Conservation (phyloP, 2,888 invertebrate genomes). For the Microplitis deprimator region DNA sequence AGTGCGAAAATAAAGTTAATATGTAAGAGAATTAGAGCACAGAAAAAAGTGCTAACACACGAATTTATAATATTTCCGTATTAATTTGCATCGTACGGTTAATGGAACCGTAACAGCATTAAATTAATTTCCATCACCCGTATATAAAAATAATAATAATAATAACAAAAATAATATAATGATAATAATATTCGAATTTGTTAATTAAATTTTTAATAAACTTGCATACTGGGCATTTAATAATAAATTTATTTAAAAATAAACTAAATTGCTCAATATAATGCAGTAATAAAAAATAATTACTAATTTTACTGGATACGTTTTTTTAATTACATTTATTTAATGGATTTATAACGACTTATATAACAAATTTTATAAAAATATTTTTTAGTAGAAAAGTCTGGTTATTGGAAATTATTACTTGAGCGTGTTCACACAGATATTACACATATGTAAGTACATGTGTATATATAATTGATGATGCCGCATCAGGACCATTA, state of each 20-base stretch:
- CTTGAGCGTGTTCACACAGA: constrained; percentile 13
- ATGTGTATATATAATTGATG: constrained; percentile 7
- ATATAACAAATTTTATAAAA: constrained; percentile 24
- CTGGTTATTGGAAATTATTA: constrained; percentile 37
- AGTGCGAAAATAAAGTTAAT: constrained; percentile 1
- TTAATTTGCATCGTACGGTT: constrained; percentile 34
- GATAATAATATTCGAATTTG: not conserved
- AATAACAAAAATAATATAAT: not conserved
- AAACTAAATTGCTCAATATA: not conserved
- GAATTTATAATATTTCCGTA: constrained; percentile 38
- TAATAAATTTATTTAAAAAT: constrained; percentile 6
- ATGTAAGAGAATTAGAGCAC: constrained; percentile 14
- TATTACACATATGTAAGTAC: not conserved
- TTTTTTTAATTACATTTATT: constrained; percentile 38
- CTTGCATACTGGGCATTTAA: not conserved
- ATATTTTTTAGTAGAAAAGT: constrained; percentile 13
- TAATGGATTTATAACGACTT: constrained; percentile 21
- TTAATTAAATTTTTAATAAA: constrained; percentile 12
- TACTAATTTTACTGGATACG: constrained; percentile 2
- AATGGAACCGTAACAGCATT: constrained; percentile 11
- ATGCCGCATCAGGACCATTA: constrained; percentile 18
- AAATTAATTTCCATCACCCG: constrained; percentile 20
- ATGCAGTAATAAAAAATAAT: constrained; percentile 6
- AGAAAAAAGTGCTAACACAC: constrained; percentile 19
- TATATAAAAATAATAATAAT: constrained; percentile 11